These are phyloP conservation scores for Cephus spinipes DNA, from an alignment of 2,888 invertebrate species.

Conservation along the genomic window DNA sequence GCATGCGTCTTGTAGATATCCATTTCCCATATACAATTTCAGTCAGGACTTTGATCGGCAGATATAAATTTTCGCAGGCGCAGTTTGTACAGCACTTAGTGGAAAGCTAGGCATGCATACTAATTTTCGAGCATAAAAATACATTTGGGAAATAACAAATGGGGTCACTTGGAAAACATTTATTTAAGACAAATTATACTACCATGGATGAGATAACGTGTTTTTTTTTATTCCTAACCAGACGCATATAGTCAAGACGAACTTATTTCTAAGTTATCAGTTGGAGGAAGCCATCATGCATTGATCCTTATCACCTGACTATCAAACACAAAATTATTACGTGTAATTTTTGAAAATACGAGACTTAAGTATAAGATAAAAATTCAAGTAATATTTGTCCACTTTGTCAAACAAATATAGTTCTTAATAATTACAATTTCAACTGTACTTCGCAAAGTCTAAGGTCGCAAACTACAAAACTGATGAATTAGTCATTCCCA, in stretches of 20 bases:
- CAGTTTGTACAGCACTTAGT: neutral
- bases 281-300: neutral
- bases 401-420: neutral
- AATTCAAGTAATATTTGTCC: neutral
- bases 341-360: neutral
- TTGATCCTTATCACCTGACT: too few species aligned
- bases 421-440: neutral
- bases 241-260: neutral
- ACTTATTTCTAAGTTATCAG: neutral
- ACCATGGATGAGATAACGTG: neutral
- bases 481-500: neutral
- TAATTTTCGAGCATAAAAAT: neutral
- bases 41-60: neutral
- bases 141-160: neutral
- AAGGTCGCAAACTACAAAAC: neutral
- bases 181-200: neutral
- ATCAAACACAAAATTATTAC: too few species aligned
- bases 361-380: too few species aligned
- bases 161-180: neutral
- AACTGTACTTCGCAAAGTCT: neutral
- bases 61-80: neutral
- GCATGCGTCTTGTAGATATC: neutral
- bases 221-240: neutral
- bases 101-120: neutral
- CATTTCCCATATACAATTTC: neutral